Evolutionary conservation across 2,113 vertebrate species (phyloP), one percentile per base, ranked within the genome.

Genomic region (Clarias batrachus): DNA sequence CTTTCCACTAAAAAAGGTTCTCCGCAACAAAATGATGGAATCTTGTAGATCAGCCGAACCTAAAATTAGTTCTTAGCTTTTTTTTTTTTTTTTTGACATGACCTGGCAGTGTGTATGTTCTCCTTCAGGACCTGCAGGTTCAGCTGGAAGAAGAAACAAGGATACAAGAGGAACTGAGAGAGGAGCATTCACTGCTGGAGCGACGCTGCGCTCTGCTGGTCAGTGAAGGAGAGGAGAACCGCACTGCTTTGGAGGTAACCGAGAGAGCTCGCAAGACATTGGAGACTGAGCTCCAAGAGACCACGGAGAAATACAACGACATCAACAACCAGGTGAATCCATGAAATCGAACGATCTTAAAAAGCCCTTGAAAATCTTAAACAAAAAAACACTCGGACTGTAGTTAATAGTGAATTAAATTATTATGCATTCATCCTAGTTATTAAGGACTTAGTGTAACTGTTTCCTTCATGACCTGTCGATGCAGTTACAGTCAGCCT

Each of bases 121-220:
- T 87, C 54, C 48, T 54, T 4, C 90, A 96, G 95, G 95, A 96
- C 85, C 90, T 95, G 80, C 94, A 96, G 93, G 90, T 87, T 56
- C 95, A 95, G 93, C 87, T 95, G 90, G 95, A 96, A 89, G 95
- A 96, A 85, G 95, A 95, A 78, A 79, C 87, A 0, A 88, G 92
- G 4, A 87, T 90, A 81, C 93, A 94, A 0, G 95, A 95, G 87
- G 93, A 94, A 84, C 78, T 60, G 73, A 85, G 88, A 82, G 95
- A 96, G 92, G 94, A 95, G 91, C 92, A 91, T 77, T 84, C 82
- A 0, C 91, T 93, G 1, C 1, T 93, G 88, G 95, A 96, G 76
- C 92, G 95, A 21, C 95, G 95, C 90, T 94, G 93, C 66, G 48
- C 86, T 33, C 89, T 94, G 19, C 76, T 96, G 90, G 87, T 90